Evolutionary conservation across 2,113 vertebrate species (phyloP), one percentile per base, ranked within the genome.

Genomic region (Garra rufa): DNA sequence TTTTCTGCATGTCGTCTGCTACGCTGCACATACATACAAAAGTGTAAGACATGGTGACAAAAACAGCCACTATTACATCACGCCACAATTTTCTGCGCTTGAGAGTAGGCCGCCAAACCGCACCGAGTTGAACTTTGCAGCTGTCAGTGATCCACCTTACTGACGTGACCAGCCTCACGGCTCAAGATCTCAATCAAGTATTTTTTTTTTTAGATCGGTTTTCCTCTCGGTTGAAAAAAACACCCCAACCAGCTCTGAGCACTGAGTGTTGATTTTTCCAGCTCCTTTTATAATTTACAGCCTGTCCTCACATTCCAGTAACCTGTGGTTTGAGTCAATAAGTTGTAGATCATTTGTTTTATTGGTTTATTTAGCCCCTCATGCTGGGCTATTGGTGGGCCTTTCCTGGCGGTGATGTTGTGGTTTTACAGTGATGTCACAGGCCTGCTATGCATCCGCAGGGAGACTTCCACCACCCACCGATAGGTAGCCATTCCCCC

Each of bases 331-430:
- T 55, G 70, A 80, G 73, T 88, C 83, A 74, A 85, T 90, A 90
- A 86, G 85, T 86, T 89, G 87, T 88, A 85, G 86, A 71, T 86
- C 76, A 85, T 87, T 87, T 83, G 86, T 85, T 89, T 88, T 86
- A 83, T 81, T 88, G 83, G 87, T 87, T 88, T 89, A 81, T 84
- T 87, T 89, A 67, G 61, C 86, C 85, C 82, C 83, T 80, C 70
- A 77, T 78, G 83, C 74, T 73, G 83, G 85, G 88, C 82, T 82
- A 80, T 61, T 71, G 85, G 82, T 90, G 85, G 85, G 76, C 76
- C 85, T 81, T 65, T 81, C 80, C 77, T 85, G 76, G 82, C 83
- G 85, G 76, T 81, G 82, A 71, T 76, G 55, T 82, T 83, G 86
- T 84, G 85, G 85, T 87, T 89, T 65, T 82, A 75, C 63, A 61